Conservation (phyloP, 2,113 vertebrate genomes). For the Calonectris borealis region DNA sequence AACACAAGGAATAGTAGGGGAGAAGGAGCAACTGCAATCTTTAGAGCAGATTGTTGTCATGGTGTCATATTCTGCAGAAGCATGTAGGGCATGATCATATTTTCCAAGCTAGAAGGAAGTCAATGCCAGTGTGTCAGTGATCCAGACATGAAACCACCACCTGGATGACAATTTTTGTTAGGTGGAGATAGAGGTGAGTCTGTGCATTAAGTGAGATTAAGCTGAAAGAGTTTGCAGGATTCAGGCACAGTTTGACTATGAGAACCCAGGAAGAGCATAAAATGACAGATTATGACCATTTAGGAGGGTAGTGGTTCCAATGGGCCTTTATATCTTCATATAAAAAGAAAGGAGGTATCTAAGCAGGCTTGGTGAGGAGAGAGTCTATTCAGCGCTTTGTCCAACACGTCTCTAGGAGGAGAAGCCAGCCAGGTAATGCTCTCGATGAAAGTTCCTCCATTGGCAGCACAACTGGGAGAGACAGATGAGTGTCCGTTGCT, state of each 20-base stretch:
- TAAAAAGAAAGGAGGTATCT: neutral
- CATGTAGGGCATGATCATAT: neutral
- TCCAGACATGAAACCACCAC: neutral
- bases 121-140: neutral
- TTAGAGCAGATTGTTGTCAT: neutral
- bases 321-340: neutral
- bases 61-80: neutral
- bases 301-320: neutral
- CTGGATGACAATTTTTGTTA: neutral
- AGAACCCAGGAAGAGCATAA: neutral
- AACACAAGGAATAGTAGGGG: neutral
- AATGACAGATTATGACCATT: neutral
- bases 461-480: neutral
- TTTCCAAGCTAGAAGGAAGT: neutral
- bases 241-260: neutral
- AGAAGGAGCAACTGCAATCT: neutral
- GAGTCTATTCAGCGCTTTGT: neutral
- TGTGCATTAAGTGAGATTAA: neutral
- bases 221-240: neutral
- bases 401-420: neutral
- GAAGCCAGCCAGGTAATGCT: neutral
- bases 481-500: neutral
- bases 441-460: neutral
- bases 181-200: neutral
- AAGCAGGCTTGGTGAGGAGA: neutral